Evolutionary conservation across 2,113 vertebrate species (phyloP), one percentile per base, ranked within the genome.

Genomic region (Heterotis niloticus): DNA sequence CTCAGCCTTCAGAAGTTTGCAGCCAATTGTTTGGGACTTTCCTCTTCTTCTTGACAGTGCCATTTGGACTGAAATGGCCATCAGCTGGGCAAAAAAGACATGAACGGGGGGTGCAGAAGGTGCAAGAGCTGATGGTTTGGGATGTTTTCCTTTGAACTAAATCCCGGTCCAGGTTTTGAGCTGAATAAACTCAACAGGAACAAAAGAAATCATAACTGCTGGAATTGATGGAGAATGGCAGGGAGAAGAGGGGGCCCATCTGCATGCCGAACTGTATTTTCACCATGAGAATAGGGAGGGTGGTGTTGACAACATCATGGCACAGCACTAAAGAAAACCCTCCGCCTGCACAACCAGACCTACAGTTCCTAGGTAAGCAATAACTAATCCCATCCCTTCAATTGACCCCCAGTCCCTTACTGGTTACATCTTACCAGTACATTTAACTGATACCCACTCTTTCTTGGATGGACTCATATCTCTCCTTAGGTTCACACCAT

Each of bases 311-410:
- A 44, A 44, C 34, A 44, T 44, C 34, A 34, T 26, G 11, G 24
- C 24, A 24, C 10, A 26, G 12, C 23, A 23, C 24, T 7, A n/a
- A 23, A 3, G 64, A 66, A 26, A 67, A 59, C 60, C 18, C 64
- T n/a, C 64, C 62, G 28, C 14, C 11, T 12, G 65, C n/a, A 29
- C 67, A 69, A 20, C 34, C 3, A 7, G 34, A 68, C 73, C 71
- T 82, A 51, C 26, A 14, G 24, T 16, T 20, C 70, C 69, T 73
- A 79, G 34, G 34, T 75, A 71, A 77, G 79, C 80, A 78, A 80
- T 64, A 70, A 34, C 18, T 26, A 64, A 62, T 17, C 9, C 74
- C 4, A 5, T 44, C 34, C 2, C 2, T 44, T 5, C 34, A 65
- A 18, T 62, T 44, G 34, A 44, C 34, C 34, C 34, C 34, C 34